Conservation (phyloP, 92 coral and sea anemone genomes). For the Epizoanthus illoricatus region DNA sequence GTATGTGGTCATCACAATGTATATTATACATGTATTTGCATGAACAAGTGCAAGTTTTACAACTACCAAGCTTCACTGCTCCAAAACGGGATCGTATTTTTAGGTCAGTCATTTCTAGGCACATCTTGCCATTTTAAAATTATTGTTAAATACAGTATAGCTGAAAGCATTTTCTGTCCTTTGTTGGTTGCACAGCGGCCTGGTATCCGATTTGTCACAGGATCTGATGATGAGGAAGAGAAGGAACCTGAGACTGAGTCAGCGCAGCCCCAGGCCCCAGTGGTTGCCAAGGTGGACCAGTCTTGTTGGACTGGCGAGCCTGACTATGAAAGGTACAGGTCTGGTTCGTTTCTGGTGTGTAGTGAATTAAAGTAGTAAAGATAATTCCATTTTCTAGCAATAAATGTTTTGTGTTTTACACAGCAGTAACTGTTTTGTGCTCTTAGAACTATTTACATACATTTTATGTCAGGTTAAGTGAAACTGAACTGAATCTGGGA, state of each 20-base stretch:
- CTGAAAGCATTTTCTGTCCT: neutral
- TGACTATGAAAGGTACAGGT: conserved; percentile 74
- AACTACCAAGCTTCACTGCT: too few species aligned
- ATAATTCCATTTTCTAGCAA: too few species aligned
- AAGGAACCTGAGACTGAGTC: conserved; percentile 17
- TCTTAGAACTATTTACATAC: too few species aligned
- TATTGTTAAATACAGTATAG: neutral
- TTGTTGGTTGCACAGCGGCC: conserved; percentile 43
- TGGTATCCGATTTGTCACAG: conserved; percentile 57
- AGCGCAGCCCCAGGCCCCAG: conserved; percentile 35
- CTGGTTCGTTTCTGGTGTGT: neutral
- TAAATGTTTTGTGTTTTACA: too few species aligned
- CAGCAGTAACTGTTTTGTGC: too few species aligned
- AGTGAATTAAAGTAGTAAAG: neutral
- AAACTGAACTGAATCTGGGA: too few species aligned
- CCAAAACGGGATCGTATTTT: too few species aligned
- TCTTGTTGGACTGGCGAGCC: conserved; percentile 91
- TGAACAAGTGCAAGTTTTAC: neutral
- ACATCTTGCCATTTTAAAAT: too few species aligned
- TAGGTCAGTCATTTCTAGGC: too few species aligned
- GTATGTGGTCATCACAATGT: neutral
- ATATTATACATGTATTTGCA: conserved; percentile 11
- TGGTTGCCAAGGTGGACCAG: conserved; percentile 67
- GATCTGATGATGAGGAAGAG: conserved; percentile 55
- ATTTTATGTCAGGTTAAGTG: too few species aligned